phyloP scores from a whole-genome alignment of 1,140 invertebrate species.

The Calliopsis andreniformis region DNA sequence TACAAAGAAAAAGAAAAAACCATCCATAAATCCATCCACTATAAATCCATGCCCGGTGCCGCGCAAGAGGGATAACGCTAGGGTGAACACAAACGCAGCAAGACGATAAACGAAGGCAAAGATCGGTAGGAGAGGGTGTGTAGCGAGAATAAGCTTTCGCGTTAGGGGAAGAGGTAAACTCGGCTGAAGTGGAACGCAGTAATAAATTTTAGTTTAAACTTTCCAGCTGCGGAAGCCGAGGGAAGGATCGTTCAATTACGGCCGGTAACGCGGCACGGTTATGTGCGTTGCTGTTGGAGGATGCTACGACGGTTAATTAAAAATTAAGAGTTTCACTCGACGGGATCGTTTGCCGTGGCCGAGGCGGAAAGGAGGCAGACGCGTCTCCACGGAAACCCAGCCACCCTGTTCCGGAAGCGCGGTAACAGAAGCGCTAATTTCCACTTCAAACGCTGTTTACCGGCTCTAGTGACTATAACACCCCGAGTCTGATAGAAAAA shows the following conservation, averaged over 20 bases:
- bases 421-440: slow-evolving; percentile 30
- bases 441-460: slow-evolving; percentile 34
- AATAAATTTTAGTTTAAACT: slow-evolving; percentile 74
- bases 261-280: slow-evolving; percentile 49
- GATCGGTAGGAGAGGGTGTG: background rate
- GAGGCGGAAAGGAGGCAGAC: background rate
- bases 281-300: slow-evolving; percentile 51
- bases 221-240: slow-evolving; percentile 50
- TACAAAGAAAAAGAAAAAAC: slow-evolving; percentile 48
- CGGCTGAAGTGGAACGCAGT: slow-evolving; percentile 52
- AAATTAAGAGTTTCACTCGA: slow-evolving; percentile 61
- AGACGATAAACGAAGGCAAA: background rate
- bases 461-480: background rate
- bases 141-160: background rate
- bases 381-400: slow-evolving; percentile 21
- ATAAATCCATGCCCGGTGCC: slow-evolving; percentile 46
- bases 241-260: slow-evolving; percentile 66
- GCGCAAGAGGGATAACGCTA: background rate
- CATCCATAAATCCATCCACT: slow-evolving; percentile 57
- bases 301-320: slow-evolving; percentile 62
- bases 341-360: background rate
- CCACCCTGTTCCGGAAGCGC: slow-evolving; percentile 1
- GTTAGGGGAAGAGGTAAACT: slow-evolving; percentile 52
- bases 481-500: background rate
- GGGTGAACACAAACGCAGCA: background rate